phyloP scores from a whole-genome alignment of 2,113 vertebrate species.

The Copsychus sechellarum region DNA sequence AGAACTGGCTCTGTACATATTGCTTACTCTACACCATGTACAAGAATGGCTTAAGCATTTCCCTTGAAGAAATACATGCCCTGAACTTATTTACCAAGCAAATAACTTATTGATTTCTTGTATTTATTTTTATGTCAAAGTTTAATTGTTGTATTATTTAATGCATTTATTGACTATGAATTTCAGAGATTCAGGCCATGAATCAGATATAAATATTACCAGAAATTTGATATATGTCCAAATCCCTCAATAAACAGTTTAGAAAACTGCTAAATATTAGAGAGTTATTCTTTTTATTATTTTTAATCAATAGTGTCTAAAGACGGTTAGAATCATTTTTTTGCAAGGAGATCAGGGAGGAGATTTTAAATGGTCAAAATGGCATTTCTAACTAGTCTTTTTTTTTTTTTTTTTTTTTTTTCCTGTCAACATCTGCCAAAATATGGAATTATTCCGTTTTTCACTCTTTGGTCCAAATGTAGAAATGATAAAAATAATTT shows the following conservation, averaged over 20 bases:
- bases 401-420: background rate
- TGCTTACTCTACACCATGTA: background rate
- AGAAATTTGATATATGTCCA: background rate
- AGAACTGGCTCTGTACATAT: background rate
- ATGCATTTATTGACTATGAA: background rate
- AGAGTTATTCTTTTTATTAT: background rate
- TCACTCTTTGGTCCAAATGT: background rate
- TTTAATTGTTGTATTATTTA: slow-evolving; percentile 16
- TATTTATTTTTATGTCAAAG: background rate
- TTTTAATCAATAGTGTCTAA: background rate
- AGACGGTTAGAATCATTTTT: background rate
- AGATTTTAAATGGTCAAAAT: background rate
- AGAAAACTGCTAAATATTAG: background rate
- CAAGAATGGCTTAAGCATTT: background rate
- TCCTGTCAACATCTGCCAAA: background rate
- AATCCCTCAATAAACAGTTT: background rate
- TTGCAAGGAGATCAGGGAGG: background rate
- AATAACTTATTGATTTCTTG: slow-evolving; percentile 30
- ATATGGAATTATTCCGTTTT: background rate
- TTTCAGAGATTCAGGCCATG: background rate
- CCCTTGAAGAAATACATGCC: background rate
- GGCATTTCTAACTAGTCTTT: background rate
- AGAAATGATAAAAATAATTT: background rate
- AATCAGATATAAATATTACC: background rate
- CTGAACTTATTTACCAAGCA: background rate